Evolutionary conservation across 2,888 invertebrate species (phyloP).

Genomic region (Lepetodrilus schrolli): DNA sequence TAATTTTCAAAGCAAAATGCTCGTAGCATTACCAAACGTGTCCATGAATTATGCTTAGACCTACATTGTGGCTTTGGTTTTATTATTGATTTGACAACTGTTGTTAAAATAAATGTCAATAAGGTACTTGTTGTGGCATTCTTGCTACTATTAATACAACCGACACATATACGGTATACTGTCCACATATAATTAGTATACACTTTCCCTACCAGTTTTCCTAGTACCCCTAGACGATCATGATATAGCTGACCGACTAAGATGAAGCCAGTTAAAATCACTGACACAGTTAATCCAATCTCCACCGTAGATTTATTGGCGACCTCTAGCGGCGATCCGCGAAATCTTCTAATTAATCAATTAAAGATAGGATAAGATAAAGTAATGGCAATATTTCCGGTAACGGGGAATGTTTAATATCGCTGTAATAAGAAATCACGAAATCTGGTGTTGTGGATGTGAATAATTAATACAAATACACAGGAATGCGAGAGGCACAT

Average conservation of each 20-base stretch:
- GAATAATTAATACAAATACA: background rate
- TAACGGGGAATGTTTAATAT: slow-evolving; percentile 4
- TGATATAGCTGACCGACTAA: background rate
- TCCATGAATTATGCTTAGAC: too few species aligned
- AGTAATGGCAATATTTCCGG: background rate
- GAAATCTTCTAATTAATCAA: slow-evolving; percentile 23
- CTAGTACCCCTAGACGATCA: background rate
- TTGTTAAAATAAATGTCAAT: too few species aligned
- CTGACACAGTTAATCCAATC: background rate
- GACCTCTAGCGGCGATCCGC: slow-evolving; percentile 4
- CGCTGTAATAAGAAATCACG: background rate
- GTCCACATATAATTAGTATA: background rate
- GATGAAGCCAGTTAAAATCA: background rate
- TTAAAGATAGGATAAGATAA: slow-evolving; percentile 23
- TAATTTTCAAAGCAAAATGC: background rate
- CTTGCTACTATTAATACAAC: background rate
- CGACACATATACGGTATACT: background rate
- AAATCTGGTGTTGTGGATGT: background rate
- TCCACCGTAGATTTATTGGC: background rate
- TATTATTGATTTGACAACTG: background rate
- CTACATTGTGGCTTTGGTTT: too few species aligned
- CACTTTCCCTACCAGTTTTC: background rate
- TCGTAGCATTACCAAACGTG: too few species aligned
- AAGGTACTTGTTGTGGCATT: background rate
- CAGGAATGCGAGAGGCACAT: background rate